Evolutionary conservation across 2,888 invertebrate genomes (phyloP).

Genomic region (Lagria hirta): DNA sequence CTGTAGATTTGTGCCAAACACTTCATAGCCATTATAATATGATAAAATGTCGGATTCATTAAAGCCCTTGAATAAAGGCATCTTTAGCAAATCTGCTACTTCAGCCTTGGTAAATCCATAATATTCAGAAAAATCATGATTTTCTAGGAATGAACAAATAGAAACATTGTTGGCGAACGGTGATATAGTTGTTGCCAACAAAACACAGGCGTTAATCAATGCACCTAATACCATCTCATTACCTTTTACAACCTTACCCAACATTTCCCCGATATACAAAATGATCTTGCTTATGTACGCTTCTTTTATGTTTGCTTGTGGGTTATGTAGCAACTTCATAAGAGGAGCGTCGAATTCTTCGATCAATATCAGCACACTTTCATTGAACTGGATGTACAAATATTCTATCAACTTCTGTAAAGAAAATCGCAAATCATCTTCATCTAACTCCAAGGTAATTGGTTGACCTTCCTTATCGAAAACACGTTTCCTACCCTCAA

Average conservation of each 20-base stretch:
- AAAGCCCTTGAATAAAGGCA: conserved; percentile 8
- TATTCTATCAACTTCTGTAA: conserved; percentile 7
- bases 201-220: conserved; percentile 15
- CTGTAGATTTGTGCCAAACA: conserved; percentile 7
- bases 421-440: conserved; percentile 7
- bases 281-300: background rate
- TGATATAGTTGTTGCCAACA: conserved; percentile 13
- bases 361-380: conserved; percentile 11
- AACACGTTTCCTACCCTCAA: conserved; percentile 4
- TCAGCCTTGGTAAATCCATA: conserved; percentile 11
- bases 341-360: conserved; percentile 13
- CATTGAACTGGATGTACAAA: conserved; percentile 13
- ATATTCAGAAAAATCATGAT: conserved; percentile 11
- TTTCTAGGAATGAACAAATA: conserved; percentile 14
- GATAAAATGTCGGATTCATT: conserved; percentile 9
- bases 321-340: conserved; percentile 7
- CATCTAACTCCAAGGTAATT: conserved; percentile 12
- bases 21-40: conserved; percentile 10
- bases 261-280: conserved; percentile 3
- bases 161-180: conserved; percentile 11
- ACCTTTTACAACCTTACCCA: conserved; percentile 6
- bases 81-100: conserved; percentile 13
- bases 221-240: conserved; percentile 11
- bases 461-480: conserved; percentile 10
- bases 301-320: conserved; percentile 6